Base-by-base conservation (phyloP, 1,140 invertebrate genomes). In the Leguminivora glycinivorella region DNA sequence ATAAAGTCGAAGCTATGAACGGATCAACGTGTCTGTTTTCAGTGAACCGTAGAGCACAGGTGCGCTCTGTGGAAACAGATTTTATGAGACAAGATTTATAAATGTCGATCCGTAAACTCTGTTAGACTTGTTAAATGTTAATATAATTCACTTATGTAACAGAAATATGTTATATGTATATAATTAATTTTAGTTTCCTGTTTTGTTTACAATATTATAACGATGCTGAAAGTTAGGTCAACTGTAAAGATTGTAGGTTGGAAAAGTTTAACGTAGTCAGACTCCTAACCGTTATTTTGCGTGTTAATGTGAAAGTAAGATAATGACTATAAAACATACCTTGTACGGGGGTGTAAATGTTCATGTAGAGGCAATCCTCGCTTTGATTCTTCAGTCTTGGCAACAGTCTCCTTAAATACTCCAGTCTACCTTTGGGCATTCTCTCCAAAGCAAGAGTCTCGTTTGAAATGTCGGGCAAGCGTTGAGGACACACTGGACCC, bases 341-440 rank as follows among this genome's bases (percentile, higher is more conserved):
- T 94, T 96, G 96, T 4, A 96, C 95, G 2, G 98, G 98, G 10
- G 97, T 95, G 88, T 98, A 99, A 78, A 99, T 96, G 87, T 99
- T 99, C 80, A 99, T 93, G 87, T 98, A 98, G 25, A 99, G 94
- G 83, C 98, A 99, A 92, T 99, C 98, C 93, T 99, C 98, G 78
- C 96, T 97, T 89, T 99, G 98, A 83, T 98, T 97, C 80, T 94
- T 94, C 68, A 99, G 92, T 87, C 96, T 95, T 5, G 97, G 96
- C 74, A 97, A 88, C 67, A 99, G 92, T 78, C 96, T 93, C 76
- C 95, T 95, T 25, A 99, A 92, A 82, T 97, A 97, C 78, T 98
- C 96, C 56, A 98, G 92, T 12, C 97, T 93, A n/a, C 97, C 97
- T 81, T 95, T 95, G 2, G 98, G 98, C 95, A 98, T 98, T 69